These are phyloP conservation scores for Ornithoptera alexandrae DNA, from an alignment of 2,888 invertebrate species.

Conservation along the genomic window DNA sequence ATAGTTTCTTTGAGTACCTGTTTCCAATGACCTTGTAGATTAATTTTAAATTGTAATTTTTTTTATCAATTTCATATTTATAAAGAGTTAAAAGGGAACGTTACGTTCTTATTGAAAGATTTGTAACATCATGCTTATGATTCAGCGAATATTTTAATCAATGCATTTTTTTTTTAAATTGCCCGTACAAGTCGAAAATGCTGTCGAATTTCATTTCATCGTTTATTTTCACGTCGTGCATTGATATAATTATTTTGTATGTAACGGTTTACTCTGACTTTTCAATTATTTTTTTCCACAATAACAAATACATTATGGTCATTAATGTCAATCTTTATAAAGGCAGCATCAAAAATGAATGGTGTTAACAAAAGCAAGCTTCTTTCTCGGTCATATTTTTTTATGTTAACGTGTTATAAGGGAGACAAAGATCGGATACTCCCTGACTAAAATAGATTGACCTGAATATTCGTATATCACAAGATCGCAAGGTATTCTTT, in stretches of 20 bases:
- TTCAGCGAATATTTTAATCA: slow-evolving; percentile 5
- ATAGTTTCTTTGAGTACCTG: not conserved
- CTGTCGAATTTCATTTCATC: not conserved
- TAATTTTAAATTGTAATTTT: not conserved
- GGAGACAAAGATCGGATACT: too few relatives aligned
- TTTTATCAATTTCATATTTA: not conserved
- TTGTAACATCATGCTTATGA: slow-evolving; percentile 2
- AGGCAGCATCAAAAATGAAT: not conserved
- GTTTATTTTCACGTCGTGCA: not conserved
- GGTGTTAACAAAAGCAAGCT: too few relatives aligned
- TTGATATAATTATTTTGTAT: slow-evolving; percentile 1
- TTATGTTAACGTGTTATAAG: too few relatives aligned
- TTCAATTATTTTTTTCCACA: not conserved
- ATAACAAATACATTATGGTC: not conserved
- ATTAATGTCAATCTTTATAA: not conserved
- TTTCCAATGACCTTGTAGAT: not conserved
- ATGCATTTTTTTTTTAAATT: slow-evolving; percentile 9
- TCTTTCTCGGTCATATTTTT: too few relatives aligned
- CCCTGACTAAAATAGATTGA: too few relatives aligned
- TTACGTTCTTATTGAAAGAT: not conserved
- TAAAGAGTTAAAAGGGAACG: not conserved
- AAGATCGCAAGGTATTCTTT: too few relatives aligned
- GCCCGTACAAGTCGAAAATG: not conserved
- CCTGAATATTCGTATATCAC: too few relatives aligned
- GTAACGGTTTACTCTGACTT: not conserved